Base-by-base conservation (phyloP, 2,113 vertebrate genomes). In the Ranitomeya imitator region DNA sequence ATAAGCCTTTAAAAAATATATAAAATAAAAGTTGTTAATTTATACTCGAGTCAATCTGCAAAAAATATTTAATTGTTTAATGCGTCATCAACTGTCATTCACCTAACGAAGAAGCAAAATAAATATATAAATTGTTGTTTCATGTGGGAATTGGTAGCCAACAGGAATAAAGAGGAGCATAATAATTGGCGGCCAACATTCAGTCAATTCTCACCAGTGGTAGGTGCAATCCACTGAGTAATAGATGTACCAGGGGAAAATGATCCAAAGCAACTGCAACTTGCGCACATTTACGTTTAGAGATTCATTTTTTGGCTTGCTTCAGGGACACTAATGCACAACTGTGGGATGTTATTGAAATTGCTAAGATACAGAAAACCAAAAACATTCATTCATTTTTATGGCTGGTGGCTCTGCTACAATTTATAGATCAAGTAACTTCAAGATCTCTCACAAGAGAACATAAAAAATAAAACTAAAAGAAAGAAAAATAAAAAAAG, bases 101-200 rank as follows among this genome's bases (percentile, higher is more conserved):
- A 26, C 63, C 69, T 91, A 85, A 92, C 89, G 92, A 91, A 79
- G 69, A 89, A 92, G 81, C 16, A 73, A 31, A 54, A 67, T 26
- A 77, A 65, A 26, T 37, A 51, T 92, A 92, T 90, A 91, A 91
- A 91, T 89, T 85, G 78, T 85, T 90, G 86, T 9, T 12, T 14
- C 90, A 88, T 77, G 73, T 85, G 92, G 89, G 89, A 90, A 89
- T 79, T 87, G 37, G 86, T 87, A 90, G 89, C 89, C 90, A 91
- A 92, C 79, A 63, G 91, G 90, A 92, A 83, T 80, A 91, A 76
- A 91, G 54, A 89, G 78, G 88, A 85, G 88, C 57, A 31, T 89
- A 76, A 90, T 88, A 90, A 92, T 93, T 90, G 92, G 82, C 74
- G 87, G 54, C 80, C 52, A 76, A 91, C 90, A 90, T 80, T 88